These are phyloP conservation scores for Ormyrus pomaceus DNA, from an alignment of 2,888 invertebrate species.

Conservation along the genomic window DNA sequence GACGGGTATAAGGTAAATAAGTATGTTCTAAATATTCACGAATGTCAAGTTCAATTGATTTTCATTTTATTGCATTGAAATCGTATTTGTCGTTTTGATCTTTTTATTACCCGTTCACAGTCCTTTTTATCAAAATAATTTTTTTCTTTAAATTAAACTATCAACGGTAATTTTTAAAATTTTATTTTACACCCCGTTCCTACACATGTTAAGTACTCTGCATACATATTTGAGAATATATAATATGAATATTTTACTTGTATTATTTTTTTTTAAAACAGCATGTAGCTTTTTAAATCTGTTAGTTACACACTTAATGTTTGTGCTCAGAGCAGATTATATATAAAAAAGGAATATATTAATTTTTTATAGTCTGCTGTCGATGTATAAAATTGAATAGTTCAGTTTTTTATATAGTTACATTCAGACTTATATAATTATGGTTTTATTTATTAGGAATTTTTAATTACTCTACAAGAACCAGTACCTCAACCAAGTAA, in stretches of 20 bases:
- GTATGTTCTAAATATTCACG: slow-evolving; percentile 31
- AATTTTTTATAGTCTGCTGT: too few species aligned
- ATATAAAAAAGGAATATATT: too few species aligned
- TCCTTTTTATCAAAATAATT: slow-evolving; percentile 1
- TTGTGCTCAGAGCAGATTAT: too few species aligned
- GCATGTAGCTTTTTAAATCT: not conserved
- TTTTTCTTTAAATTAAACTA: not conserved
- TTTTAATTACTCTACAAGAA: slow-evolving; percentile 90
- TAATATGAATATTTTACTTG: too few species aligned
- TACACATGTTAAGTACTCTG: too few species aligned
- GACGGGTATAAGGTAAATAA: slow-evolving; percentile 58
- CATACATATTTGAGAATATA: too few species aligned
- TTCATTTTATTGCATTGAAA: slow-evolving; percentile 17
- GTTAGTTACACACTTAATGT: not conserved
- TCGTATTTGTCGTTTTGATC: not conserved
- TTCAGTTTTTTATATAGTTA: too few species aligned
- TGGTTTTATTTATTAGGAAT: slow-evolving; percentile 78
- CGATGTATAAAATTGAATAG: too few species aligned
- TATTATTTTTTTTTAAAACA: too few species aligned
- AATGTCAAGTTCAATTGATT: slow-evolving; percentile 32
- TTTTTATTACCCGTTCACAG: slow-evolving; percentile 14
- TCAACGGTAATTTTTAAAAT: too few species aligned
- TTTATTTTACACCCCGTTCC: too few species aligned
- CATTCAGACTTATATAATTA: not conserved
- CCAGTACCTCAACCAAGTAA: slow-evolving; percentile 97